A percentile compares a stretch with the other conserved stretches of the same genome.
Conservation (phyloP, 2,797 vertebrate genomes). For the Sebastes melanostomus region DNA sequence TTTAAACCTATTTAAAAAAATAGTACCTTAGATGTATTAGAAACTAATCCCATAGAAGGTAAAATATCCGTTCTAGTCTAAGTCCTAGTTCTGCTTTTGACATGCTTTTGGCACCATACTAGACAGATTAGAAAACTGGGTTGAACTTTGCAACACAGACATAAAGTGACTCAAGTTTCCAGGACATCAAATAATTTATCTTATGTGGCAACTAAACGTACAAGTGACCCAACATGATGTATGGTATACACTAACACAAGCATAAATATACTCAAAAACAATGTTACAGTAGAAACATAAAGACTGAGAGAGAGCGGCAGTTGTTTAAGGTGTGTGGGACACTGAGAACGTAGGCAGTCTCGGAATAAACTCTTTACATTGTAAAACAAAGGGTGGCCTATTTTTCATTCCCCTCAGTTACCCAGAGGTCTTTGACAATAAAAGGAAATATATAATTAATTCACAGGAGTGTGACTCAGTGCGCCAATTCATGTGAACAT, state of each 20-base stretch:
- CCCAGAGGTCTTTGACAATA: background rate
- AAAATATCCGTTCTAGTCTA: background rate
- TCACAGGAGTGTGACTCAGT: background rate
- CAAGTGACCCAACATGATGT: background rate
- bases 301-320: background rate
- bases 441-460: background rate
- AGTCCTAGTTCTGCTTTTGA: background rate
- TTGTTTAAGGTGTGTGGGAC: background rate
- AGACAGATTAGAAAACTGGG: background rate
- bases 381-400: background rate
- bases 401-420: background rate
- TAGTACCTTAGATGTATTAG: background rate
- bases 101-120: background rate
- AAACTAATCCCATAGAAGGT: background rate
- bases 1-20: background rate
- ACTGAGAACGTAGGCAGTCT: background rate
- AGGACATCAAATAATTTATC: background rate
- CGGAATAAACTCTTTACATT: background rate
- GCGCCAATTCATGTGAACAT: slow-evolving; percentile 20
- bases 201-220: background rate
- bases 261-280: background rate
- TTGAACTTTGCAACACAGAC: background rate
- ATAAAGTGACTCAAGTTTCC: background rate
- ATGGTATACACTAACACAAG: background rate
- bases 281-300: background rate